Percentiles rank a stretch among this genome's conserved stretches.
Conservation (phyloP, 2,888 invertebrate genomes). For the Melitaea athalia region DNA sequence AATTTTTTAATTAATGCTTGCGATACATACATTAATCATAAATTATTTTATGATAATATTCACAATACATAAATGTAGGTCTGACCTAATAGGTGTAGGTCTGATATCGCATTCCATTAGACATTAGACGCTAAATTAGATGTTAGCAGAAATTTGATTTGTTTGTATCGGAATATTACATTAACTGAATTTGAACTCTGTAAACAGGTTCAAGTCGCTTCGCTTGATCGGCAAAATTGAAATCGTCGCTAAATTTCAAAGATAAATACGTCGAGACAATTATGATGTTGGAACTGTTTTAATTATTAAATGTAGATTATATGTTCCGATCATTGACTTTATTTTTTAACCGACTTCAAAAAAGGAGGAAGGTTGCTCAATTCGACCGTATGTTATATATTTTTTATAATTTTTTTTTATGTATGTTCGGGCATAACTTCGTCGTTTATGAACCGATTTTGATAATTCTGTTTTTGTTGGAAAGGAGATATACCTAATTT, state of each 20-base stretch:
- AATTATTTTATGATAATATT: slow-evolving; percentile 43
- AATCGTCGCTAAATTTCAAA: slow-evolving; percentile 33
- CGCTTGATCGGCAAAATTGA: slow-evolving; percentile 35
- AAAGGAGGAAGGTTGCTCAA: too few relatives aligned
- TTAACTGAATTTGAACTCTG: slow-evolving; percentile 38
- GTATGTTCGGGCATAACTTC: too few relatives aligned
- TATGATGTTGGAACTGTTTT: slow-evolving; percentile 25
- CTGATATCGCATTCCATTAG: slow-evolving; percentile 58
- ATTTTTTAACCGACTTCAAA: too few relatives aligned
- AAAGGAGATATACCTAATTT: too few relatives aligned
- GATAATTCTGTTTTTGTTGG: too few relatives aligned
- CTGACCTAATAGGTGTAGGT: slow-evolving; percentile 61
- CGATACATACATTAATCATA: background rate
- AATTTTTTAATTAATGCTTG: background rate
- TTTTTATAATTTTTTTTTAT: too few relatives aligned
- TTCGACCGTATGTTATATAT: too few relatives aligned
- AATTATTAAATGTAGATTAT: slow-evolving; percentile 26
- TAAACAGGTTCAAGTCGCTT: slow-evolving; percentile 35
- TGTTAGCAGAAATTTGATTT: slow-evolving; percentile 55
- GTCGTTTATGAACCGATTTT: too few relatives aligned
- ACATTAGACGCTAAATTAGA: slow-evolving; percentile 52
- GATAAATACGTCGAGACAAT: slow-evolving; percentile 27
- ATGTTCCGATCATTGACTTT: background rate
- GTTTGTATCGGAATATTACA: slow-evolving; percentile 44
- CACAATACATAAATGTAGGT: slow-evolving; percentile 41